These are phyloP conservation scores for Theristicus caerulescens DNA, from an alignment of 2,113 vertebrate species.

Conservation along the genomic window DNA sequence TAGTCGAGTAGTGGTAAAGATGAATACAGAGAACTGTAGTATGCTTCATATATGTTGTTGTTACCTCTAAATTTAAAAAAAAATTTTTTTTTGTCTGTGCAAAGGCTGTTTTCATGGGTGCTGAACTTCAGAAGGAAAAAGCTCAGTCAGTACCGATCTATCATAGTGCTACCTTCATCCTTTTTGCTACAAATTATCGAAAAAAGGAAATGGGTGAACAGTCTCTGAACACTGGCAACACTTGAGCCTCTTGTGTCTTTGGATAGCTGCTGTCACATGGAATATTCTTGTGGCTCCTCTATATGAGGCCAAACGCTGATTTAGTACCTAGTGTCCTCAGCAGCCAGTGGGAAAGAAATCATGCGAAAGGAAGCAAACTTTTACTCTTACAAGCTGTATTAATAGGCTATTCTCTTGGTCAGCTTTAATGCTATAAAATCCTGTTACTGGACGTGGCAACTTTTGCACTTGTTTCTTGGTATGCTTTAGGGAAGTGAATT, in stretches of 20 bases:
- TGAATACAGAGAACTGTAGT: neutral
- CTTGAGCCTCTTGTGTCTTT: neutral
- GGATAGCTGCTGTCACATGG: neutral
- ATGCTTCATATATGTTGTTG: neutral
- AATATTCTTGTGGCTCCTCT: neutral
- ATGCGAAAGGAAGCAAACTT: neutral
- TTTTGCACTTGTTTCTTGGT: neutral
- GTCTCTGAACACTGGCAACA: accelerated
- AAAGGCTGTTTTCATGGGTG: neutral
- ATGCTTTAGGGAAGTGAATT: neutral
- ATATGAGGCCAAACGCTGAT: neutral
- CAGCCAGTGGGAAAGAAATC: neutral
- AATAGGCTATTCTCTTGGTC: neutral
- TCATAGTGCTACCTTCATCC: neutral
- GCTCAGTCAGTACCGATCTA: neutral
- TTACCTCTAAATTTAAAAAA: neutral
- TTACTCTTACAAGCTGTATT: neutral
- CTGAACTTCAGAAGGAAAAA: neutral
- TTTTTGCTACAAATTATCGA: neutral
- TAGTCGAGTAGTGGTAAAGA: neutral
- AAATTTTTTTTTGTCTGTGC: neutral
- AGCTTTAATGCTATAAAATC: neutral
- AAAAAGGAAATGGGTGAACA: neutral
- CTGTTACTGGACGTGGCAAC: neutral
- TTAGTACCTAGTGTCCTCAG: neutral